Evolutionary conservation across 1,140 invertebrate genomes (phyloP), one percentile per base, ranked within the genome.

Genomic region (Microplitis mediator): DNA sequence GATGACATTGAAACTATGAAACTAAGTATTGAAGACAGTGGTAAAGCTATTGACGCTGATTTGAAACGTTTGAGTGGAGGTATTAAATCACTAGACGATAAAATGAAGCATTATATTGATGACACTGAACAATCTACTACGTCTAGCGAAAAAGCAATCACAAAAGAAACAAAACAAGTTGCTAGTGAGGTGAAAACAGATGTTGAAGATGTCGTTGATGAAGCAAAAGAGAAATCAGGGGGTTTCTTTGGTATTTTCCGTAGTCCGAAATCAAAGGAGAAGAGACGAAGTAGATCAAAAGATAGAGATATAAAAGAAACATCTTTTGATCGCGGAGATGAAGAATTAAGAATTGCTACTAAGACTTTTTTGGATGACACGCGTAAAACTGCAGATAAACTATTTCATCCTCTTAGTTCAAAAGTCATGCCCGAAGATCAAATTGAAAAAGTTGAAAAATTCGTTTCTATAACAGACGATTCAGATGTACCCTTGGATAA

Each of bases 171-270:
- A 5, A 64, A 73, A 51, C 60, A 51, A 11, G 11, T 45, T 14
- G 39, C 36, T 4, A 52, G 39, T 9, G 36, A 69, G 14, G 11
- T 63, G 3, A 58, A 32, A 58, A 8, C n/a, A 50, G 16, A 58
- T 32, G 31, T 35, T 67, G 32, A 62, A 32, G 71, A 73, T 34
- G 39, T 65, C 9, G 65, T 16, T 1, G 75, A 71, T 9, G 75
- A 74, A 54, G 36, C 16, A 6, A 75, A 75, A 36, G 72, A 71
- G 4, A 75, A 75, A n/a, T 60, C 71, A 32, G 50, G 75, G 5
- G 74, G 80, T 13, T 79, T 81, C 69, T 81, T 82, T 5, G 78
- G 79, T 4, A 81, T 81, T 1, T 82, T 82, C 50, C 81, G 74
- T 35, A 81, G 80, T 34, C 80, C 80, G 0, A 82, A 79, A n/a